Percentiles rank a stretch among this genome's conserved stretches.
phyloP scores from a whole-genome alignment of 2,888 invertebrate species.

The Cotesia congregata region DNA sequence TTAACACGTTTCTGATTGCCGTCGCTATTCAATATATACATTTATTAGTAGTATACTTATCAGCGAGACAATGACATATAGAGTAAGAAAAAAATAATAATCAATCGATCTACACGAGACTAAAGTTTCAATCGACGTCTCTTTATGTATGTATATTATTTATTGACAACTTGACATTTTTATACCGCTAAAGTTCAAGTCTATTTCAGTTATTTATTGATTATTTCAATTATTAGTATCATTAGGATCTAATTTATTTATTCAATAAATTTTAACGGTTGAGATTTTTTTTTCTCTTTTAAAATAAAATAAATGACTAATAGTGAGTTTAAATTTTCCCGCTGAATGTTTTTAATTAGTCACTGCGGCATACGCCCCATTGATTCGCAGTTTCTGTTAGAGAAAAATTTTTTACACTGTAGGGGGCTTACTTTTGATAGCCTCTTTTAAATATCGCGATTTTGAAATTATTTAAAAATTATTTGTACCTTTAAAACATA shows the following conservation, averaged over 20 bases:
- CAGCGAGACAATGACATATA: not conserved
- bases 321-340: slow-evolving; percentile 18
- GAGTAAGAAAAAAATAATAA: not conserved
- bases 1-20: slow-evolving; percentile 15
- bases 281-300: not conserved
- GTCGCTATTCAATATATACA: slow-evolving; percentile 15
- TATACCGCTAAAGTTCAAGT: not conserved
- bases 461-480: no score
- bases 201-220: not conserved
- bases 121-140: not conserved
- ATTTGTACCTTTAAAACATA: no score
- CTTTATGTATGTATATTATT: not conserved
- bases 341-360: slow-evolving; percentile 31
- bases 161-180: not conserved
- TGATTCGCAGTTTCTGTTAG: slow-evolving; percentile 28
- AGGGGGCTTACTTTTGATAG: slow-evolving; percentile 4
- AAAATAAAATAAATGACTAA: not conserved
- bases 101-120: not conserved
- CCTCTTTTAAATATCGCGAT: not conserved
- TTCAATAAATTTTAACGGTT: slow-evolving; percentile 7
- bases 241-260: not conserved
- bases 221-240: not conserved
- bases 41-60: not conserved
- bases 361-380: slow-evolving; percentile 25
- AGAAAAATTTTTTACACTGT: slow-evolving; percentile 3